Evolutionary conservation across 2,888 invertebrate genomes (phyloP), one percentile per base, ranked within the genome.

Genomic region (Megalurothrips usitatus): DNA sequence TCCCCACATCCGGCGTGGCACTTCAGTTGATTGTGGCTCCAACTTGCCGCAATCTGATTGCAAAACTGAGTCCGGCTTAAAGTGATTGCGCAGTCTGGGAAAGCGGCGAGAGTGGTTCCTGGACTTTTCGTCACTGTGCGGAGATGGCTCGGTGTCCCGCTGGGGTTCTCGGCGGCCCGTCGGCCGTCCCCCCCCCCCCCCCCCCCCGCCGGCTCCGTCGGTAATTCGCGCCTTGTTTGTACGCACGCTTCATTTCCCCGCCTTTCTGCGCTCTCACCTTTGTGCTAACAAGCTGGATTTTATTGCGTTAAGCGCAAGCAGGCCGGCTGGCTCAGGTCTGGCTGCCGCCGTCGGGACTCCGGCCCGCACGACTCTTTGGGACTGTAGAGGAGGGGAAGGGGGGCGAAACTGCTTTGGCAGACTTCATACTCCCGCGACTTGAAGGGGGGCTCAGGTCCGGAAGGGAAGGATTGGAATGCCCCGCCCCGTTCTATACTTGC

Each of bases 171-270:
- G n/a, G n/a, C n/a, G n/a, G n/a, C n/a, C 49, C 9, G 10, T 49
- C 49, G 14, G 10, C 49, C 14, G 49, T 49, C 49, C 10, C 49
- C 49, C 14, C 49, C 19, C 63, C 63, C 19, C 63, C 63, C n/a
- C 63, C 63, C n/a, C 63, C 63, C n/a, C n/a, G 14, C n/a, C 63
- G 17, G 63, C 23, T 23, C 26, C 23, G 68, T 43, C 34, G 23
- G n/a, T 68, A 68, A 68, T 68, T 68, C 68, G 23, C 68, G n/a
- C 68, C 68, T 68, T 68, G 68, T 68, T 68, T 68, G 68, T 68
- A 23, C 68, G 68, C 68, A 68, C 23, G 23, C 68, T 68, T 68
- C 68, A 68, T 68, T 68, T 68, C 68, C 68, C 23, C 68, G 68
- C 68, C 68, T 68, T 68, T 58, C 58, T 19, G 58, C 58, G 58